Evolutionary conservation across 2,113 vertebrate genomes (phyloP), one percentile per base, ranked within the genome.

Genomic region (Salvelinus sp.): DNA sequence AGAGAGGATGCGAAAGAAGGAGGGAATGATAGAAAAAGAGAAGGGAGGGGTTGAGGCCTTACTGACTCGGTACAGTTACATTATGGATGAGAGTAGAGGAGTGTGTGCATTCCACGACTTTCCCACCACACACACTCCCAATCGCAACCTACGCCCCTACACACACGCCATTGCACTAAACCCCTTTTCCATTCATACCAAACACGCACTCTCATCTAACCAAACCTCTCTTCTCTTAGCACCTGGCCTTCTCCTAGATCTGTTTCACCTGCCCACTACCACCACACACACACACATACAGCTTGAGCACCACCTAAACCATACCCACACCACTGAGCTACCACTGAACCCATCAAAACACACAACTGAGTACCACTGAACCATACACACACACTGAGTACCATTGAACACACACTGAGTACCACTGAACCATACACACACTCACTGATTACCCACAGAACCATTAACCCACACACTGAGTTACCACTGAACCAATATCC

Each of bases 71-170:
- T 28, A 60, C 71, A 57, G 20, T 65, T 89, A 82, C 86, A 89
- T 86, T 83, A 89, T 89, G 78, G 73, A 90, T 89, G 85, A 86
- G 74, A 54, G 58, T 60, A 57, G 50, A 57, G 50, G 50, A 57
- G 76, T 47, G 47, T 79, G 83, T 58, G 76, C 76, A 73, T 73
- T 83, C 76, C 27, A 4, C 57, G 27, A 70, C 79, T 78, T 73
- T 64, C 68, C 30, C 47, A 4, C 69, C 69, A 23, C 69, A 60
- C 48, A 47, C 38, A 69, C 64, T 6, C 22, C 38, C 1, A 28
- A 63, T 4, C 64, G 4, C 20, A 60, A 12, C 48, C 13, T 9
- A 50, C 14, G 3, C 10, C 14, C 9, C 48, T 3, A 50, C 48
- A 50, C 48, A 50, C 14, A 13, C 48, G 0, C 48, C 48, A 50